These are phyloP conservation scores for Zygaena filipendulae DNA, from an alignment of 2,888 invertebrate genomes.

Conservation along the genomic window DNA sequence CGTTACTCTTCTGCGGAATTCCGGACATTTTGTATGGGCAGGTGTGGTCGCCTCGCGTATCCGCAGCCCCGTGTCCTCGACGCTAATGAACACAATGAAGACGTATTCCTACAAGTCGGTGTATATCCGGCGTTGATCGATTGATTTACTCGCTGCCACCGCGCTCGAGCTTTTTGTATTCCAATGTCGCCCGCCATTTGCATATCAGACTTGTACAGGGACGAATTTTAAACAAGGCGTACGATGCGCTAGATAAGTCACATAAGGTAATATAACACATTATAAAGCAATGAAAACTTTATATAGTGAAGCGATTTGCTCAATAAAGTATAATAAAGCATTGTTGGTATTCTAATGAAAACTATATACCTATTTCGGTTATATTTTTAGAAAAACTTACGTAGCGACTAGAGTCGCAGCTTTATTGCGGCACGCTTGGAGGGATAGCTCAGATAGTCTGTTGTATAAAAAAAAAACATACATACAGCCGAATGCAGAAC, in stretches of 20 bases:
- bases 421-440: too few species aligned
- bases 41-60: slow-evolving; percentile 46
- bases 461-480: too few species aligned
- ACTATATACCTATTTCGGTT: too few species aligned
- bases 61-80: slow-evolving; percentile 29
- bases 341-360: too few species aligned
- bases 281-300: too few species aligned
- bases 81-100: slow-evolving; percentile 69
- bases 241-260: slow-evolving; percentile 12
- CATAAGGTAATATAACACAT: too few species aligned
- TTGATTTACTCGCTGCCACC: slow-evolving; percentile 68
- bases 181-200: slow-evolving; percentile 61
- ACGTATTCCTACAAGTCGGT: slow-evolving; percentile 57
- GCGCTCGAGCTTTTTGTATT: slow-evolving; percentile 66
- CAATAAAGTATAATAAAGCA: too few species aligned
- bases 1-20: slow-evolving; percentile 54
- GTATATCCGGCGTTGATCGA: slow-evolving; percentile 68
- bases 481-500: too few species aligned
- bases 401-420: too few species aligned
- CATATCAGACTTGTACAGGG: slow-evolving; percentile 53
- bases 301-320: too few species aligned
- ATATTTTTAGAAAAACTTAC: too few species aligned
- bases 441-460: too few species aligned
- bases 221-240: slow-evolving; percentile 55
- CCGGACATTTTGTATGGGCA: slow-evolving; percentile 44